phyloP scores from a whole-genome alignment of 2,888 invertebrate species.

The Germaria angustata region DNA sequence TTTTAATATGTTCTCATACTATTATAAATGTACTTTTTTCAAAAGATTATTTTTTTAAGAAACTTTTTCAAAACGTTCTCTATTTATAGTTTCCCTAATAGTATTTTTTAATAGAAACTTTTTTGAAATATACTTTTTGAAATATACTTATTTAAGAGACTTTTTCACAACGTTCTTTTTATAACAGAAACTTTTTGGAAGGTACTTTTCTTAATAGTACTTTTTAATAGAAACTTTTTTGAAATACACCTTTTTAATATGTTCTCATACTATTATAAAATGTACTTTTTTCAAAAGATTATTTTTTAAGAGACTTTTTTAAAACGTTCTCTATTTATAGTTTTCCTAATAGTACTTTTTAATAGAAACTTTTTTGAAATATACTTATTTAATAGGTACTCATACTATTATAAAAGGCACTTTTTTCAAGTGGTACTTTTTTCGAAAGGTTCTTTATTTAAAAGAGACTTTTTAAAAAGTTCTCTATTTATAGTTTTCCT shows the following conservation, averaged over 20 bases:
- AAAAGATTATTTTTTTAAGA: not conserved
- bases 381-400: not conserved
- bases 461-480: no score
- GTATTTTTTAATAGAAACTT: not conserved
- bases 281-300: not conserved
- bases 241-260: no score
- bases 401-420: not conserved
- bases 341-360: not conserved
- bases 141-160: not conserved
- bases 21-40: not conserved
- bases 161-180: not conserved
- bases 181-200: no score
- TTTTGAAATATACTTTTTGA: not conserved
- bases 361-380: not conserved
- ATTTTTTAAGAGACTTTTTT: no score
- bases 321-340: no score
- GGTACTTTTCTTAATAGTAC: not conserved
- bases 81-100: no score
- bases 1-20: no score
- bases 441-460: no score
- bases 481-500: no score
- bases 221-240: not conserved
- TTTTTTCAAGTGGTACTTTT: not conserved
- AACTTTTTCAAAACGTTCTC: not conserved
- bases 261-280: not conserved